These are phyloP conservation scores for Rhorus exstirpatorius DNA, from an alignment of 2,888 invertebrate species.

Conservation along the genomic window DNA sequence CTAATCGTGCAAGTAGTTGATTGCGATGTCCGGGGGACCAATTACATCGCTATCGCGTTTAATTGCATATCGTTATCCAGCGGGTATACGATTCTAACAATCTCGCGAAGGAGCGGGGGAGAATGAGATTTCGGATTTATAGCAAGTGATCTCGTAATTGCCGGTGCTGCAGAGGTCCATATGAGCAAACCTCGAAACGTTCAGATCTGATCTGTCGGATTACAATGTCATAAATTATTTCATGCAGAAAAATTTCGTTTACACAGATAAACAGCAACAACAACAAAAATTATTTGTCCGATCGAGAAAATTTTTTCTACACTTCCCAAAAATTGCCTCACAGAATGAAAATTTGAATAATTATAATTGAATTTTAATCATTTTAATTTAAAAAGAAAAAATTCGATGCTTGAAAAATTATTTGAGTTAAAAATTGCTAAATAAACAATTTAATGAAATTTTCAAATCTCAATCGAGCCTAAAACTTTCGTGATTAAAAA, in stretches of 20 bases:
- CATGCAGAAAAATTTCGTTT: not conserved
- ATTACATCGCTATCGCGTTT: constrained; percentile 66
- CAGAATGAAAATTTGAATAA: no score
- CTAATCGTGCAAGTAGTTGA: constrained; percentile 35
- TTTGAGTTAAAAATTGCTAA: no score
- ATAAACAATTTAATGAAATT: no score
- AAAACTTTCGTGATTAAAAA: not conserved
- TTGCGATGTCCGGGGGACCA: constrained; percentile 50
- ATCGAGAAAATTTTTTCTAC: not conserved
- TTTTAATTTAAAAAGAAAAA: no score
- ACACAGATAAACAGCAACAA: not conserved
- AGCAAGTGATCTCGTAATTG: constrained; percentile 13
- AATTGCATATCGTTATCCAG: constrained; percentile 72
- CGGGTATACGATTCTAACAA: constrained; percentile 21
- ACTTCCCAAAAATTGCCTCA: no score
- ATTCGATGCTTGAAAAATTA: no score
- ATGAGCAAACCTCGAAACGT: not conserved
- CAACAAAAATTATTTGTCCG: not conserved
- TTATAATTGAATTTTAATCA: no score
- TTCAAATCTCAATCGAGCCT: no score
- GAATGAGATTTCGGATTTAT: constrained; percentile 17
- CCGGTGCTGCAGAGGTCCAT: not conserved
- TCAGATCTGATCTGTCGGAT: not conserved
- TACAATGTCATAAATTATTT: not conserved
- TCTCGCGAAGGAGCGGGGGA: no score